Evolutionary conservation across 92 coral and sea anemone genomes (phyloP), one percentile per base, ranked within the genome.

Genomic region (Zoanthus gigantus): DNA sequence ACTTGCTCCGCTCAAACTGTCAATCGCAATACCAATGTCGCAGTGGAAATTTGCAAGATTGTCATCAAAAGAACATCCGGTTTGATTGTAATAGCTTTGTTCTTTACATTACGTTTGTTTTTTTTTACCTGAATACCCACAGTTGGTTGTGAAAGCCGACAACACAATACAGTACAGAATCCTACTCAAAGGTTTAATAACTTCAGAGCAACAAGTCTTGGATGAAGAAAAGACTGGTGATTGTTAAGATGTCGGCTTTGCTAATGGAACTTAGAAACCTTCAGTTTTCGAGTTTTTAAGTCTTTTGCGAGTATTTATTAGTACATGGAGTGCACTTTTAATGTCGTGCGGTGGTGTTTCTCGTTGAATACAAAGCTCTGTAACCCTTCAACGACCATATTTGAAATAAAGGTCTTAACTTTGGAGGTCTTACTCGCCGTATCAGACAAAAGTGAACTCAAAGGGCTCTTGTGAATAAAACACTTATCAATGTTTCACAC

Each of bases 101-200:
- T 58, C 29, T 12, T 34, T 78, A 31, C 52, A 84, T 13, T 30
- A 10, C 28, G 12, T 37, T 17, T 73, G 12, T 23, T 37, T 30
- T 6, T 23, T 48, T 30, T 71, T 74, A 31, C 8, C 30, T 4
- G 13, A 5, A 6, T 28, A 28, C 30, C 66, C 14, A 77, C 90
- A 95, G 98, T 61, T 95, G 84, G 94, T 98, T 14, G 92, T 97
- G 56, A 97, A 97, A 77, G 96, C 96, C 83, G 99, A 97, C 86
- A 95, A 92, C 77, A 92, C 98, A 37, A 93, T 93, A 37, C 99
- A 95, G 73, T 97, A 97, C 95, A 94, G 90, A 89, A 93, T 97
- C 58, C 90, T 95, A 16, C 91, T 97, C 9, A 94, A 91, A 85
- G 99, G 99, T 29, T 82, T 97, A 28, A 92, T 97, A 54, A 93